Base-by-base conservation (phyloP, 2,113 vertebrate species). In the Edolisoma coerulescens region DNA sequence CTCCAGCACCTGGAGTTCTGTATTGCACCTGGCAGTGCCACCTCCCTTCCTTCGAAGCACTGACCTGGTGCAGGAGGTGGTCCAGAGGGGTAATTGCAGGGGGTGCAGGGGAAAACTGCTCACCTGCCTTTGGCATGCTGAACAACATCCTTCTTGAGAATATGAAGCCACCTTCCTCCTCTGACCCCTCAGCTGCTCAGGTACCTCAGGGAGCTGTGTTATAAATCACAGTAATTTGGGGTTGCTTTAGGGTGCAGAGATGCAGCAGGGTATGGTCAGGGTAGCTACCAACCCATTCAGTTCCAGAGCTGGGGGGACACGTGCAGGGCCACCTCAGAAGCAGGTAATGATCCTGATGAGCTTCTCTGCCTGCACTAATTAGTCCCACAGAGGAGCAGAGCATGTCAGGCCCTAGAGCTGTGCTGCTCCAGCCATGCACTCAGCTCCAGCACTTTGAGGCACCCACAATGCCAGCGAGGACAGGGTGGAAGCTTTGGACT, bases 361-460 rank as follows among this genome's bases (percentile, higher is more conserved):
- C 68, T 84, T 14, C 60, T 79, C 71, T 71, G 61, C 71, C 44
- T 50, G 54, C 5, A 8, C 59, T 87, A 47, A 74, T 81, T 33
- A 84, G 41, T 42, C 23, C 41, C 8, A 7, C 37, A 30, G 61
- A 1, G 10, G 70, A 75, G 70, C 8, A 6, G 85, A 65, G 61
- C 3, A 1, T 6, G 42, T 70, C n/a, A 61, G 26, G 39, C 52
- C 7, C 0, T 3, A 33, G 45, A 37, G 32, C 54, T 6, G 1
- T 41, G 57, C 68, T 67, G 32, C 57, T 24, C 80, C 84, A 75
- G 42, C 3, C 1, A 5, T 15, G 52, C 50, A 3, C 39, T 8
- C 21, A 28, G 56, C 70, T 53, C 42, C 23, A 27, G 80, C 19
- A 2, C 15, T 28, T 7, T 0, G 3, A 24, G 65, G 35, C 28